A percentile compares a stretch with the other conserved stretches of the same genome.
Conservation (phyloP, 2,888 invertebrate genomes). For the Pyrgus malvae region DNA sequence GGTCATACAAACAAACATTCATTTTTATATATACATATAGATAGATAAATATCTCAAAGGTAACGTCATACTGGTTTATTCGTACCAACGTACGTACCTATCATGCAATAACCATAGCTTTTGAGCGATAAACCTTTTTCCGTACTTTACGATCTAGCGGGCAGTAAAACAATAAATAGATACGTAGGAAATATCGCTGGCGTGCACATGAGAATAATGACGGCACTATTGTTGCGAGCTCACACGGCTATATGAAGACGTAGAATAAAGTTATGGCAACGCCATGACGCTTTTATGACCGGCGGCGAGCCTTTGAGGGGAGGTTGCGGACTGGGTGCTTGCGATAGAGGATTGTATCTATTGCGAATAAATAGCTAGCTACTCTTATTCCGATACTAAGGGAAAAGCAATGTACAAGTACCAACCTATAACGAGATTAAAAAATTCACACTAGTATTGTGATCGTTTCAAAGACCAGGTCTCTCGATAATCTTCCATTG, state of each 20-base stretch:
- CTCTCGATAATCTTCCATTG: too few species aligned
- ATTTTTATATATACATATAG: too few species aligned
- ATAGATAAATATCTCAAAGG: too few species aligned
- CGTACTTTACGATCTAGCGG: slow-evolving; percentile 15
- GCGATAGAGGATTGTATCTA: slow-evolving; percentile 22
- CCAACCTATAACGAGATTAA: too few species aligned
- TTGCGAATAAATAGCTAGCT: not conserved
- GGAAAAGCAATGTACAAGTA: too few species aligned
- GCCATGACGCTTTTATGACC: slow-evolving; percentile 53
- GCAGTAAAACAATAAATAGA: slow-evolving; percentile 23
- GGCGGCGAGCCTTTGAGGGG: slow-evolving; percentile 57
- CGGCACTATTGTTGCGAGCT: slow-evolving; percentile 38
- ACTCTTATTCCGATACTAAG: too few species aligned
- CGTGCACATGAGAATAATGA: slow-evolving; percentile 35
- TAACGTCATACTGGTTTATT: not conserved
- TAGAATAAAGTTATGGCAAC: slow-evolving; percentile 50
- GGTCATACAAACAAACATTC: too few species aligned
- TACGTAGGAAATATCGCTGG: slow-evolving; percentile 5
- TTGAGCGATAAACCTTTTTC: slow-evolving; percentile 21
- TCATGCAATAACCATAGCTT: slow-evolving; percentile 8
- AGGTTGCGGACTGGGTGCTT: slow-evolving; percentile 33
- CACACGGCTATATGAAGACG: slow-evolving; percentile 54
- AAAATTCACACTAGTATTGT: too few species aligned
- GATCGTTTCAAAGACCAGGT: too few species aligned
- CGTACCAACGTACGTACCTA: not conserved